Evolutionary conservation across 1,140 invertebrate species (phyloP).

Genomic region (Papilio dardanus): DNA sequence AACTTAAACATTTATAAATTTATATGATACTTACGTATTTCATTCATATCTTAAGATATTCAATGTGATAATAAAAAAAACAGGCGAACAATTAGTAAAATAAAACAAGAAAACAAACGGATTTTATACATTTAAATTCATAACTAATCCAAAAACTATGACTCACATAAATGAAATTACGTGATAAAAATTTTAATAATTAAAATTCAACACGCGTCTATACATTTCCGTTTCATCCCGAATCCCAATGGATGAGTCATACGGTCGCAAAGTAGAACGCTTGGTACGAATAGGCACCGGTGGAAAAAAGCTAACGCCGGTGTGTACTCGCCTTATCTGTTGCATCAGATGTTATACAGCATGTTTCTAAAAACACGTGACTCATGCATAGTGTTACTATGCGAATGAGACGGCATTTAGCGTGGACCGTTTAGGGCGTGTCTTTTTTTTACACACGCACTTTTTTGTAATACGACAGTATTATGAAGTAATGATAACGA

Average conservation of each 20-base stretch:
- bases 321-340: slow-evolving; percentile 76
- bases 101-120: too few relatives aligned
- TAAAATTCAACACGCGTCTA: slow-evolving; percentile 59
- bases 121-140: background rate
- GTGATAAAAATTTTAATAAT: slow-evolving; percentile 35
- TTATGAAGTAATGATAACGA: too few relatives aligned
- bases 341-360: slow-evolving; percentile 77
- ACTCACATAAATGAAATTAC: slow-evolving; percentile 13
- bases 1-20: too few relatives aligned
- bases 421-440: slow-evolving; percentile 4
- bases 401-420: background rate
- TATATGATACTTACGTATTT: too few relatives aligned
- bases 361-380: slow-evolving; percentile 44
- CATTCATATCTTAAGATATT: too few relatives aligned
- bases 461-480: too few relatives aligned
- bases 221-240: slow-evolving; percentile 49
- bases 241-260: slow-evolving; percentile 64
- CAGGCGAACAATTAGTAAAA: too few relatives aligned
- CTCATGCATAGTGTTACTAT: slow-evolving; percentile 22
- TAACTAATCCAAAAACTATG: slow-evolving; percentile 1
- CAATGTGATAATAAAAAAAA: too few relatives aligned
- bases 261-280: slow-evolving; percentile 65
- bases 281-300: slow-evolving; percentile 68
- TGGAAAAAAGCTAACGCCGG: slow-evolving; percentile 63
- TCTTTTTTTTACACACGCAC: background rate